Conservation (phyloP, 2,113 vertebrate species). For the Dasypus novemcinctus region DNA sequence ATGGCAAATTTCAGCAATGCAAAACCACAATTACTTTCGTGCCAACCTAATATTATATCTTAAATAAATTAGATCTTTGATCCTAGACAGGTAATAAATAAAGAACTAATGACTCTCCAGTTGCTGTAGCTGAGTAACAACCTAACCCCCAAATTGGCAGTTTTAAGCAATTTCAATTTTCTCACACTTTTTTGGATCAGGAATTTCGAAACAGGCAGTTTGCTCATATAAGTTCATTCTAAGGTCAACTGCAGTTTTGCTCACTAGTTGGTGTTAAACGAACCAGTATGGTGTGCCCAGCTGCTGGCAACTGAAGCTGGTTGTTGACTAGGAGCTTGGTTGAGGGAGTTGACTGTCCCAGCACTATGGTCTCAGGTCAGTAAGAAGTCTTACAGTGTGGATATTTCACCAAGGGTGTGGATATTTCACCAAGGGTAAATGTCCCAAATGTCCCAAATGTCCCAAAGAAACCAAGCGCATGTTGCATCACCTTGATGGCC, state of each 20-base stretch:
- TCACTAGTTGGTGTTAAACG: not conserved
- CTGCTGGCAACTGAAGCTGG: not conserved
- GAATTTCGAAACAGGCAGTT: not conserved
- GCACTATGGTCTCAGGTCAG: rapidly evolving
- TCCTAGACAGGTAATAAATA: not conserved
- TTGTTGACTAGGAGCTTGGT: not conserved
- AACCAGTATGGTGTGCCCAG: too few relatives aligned
- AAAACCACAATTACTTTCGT: too few relatives aligned
- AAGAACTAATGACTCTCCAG: not conserved
- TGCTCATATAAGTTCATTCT: not conserved
- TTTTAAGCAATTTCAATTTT: not conserved
- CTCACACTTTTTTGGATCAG: not conserved
- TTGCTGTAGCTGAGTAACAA: not conserved
- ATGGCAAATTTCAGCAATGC: too few relatives aligned
- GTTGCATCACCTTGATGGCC: not conserved
- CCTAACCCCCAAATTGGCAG: not conserved
- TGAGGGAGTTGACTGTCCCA: not conserved
- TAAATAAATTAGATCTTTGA: not conserved
- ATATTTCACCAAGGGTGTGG: not conserved
- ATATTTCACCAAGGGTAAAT: not conserved
- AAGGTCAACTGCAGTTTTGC: not conserved
- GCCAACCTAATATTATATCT: too few relatives aligned
- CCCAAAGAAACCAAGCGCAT: not conserved
- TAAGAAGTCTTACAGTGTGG: not conserved
- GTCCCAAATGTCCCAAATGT: too few relatives aligned